phyloP scores from a whole-genome alignment of 2,113 vertebrate species.

The Sylvicapra grimmia region DNA sequence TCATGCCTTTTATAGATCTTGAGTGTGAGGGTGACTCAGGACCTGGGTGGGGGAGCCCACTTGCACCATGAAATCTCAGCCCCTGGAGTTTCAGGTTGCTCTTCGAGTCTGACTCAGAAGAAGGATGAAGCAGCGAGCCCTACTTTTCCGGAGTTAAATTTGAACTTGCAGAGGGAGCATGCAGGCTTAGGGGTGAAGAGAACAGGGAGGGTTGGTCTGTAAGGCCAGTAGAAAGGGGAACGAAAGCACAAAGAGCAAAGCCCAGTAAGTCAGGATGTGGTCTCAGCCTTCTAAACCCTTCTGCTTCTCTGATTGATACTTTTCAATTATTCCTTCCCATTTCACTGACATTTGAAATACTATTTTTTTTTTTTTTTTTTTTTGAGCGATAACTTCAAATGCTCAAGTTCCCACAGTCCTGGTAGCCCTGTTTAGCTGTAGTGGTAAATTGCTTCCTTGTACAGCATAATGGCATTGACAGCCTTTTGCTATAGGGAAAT shows the following conservation, averaged over 20 bases:
- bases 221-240: background rate
- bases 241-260: background rate
- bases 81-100: background rate
- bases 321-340: slow-evolving; percentile 99
- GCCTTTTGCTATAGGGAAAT: slow-evolving; percentile 99
- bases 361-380: slow-evolving; percentile 81
- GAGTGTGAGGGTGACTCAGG: background rate
- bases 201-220: background rate
- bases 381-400: slow-evolving; percentile 95
- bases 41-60: background rate
- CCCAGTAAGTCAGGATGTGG: slow-evolving; percentile 56
- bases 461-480: slow-evolving; percentile 99
- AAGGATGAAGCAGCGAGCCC: slow-evolving; percentile 30
- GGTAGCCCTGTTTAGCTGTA: slow-evolving; percentile 96
- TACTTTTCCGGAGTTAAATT: slow-evolving; percentile 52
- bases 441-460: slow-evolving; percentile 99
- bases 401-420: slow-evolving; percentile 93
- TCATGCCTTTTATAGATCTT: background rate
- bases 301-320: slow-evolving; percentile 99
- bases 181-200: background rate
- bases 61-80: slow-evolving; percentile 21
- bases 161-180: slow-evolving; percentile 50
- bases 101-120: slow-evolving; percentile 21
- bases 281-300: slow-evolving; percentile 82
- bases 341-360: slow-evolving; percentile 97